A percentile compares a stretch with the other conserved stretches of the same genome.
Conservation (phyloP, 2,113 vertebrate genomes). For the Lipotes vexillifer region DNA sequence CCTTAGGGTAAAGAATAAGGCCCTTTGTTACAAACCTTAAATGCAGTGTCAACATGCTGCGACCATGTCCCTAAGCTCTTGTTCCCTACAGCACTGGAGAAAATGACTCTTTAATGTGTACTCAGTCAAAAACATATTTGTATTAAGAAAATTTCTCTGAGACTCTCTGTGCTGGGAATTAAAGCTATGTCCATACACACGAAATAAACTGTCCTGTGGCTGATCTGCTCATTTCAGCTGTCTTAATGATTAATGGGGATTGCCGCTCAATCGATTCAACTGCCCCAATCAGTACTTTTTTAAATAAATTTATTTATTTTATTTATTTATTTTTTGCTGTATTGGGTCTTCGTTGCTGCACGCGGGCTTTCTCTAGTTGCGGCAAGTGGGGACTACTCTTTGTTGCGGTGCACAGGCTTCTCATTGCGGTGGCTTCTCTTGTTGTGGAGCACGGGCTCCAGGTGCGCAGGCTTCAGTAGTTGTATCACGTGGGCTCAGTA, state of each 20-base stretch:
- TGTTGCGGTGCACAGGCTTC: too few species aligned
- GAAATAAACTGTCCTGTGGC: conserved; percentile 3
- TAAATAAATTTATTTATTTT: too few species aligned
- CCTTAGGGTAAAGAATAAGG: background rate
- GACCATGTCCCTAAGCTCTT: background rate
- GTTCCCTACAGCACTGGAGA: background rate
- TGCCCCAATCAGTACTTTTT: background rate
- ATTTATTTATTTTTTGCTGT: too few species aligned
- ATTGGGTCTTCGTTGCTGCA: too few species aligned
- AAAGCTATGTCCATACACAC: background rate
- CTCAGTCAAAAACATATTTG: background rate
- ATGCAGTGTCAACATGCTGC: background rate
- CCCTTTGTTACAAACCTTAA: background rate
- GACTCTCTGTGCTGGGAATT: background rate
- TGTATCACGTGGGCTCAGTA: too few species aligned
- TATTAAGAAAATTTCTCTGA: conserved; percentile 26
- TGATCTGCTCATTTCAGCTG: background rate
- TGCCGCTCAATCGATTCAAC: background rate
- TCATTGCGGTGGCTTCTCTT: too few species aligned
- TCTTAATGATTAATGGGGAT: conserved; percentile 17
- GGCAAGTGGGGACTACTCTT: too few species aligned
- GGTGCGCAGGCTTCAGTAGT: too few species aligned
- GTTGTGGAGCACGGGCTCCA: too few species aligned
- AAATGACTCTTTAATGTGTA: conserved; percentile 24
- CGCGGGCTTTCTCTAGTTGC: too few species aligned